These are phyloP conservation scores for Todiramphus chloris DNA, from an alignment of 2,113 vertebrate species.

Conservation along the genomic window DNA sequence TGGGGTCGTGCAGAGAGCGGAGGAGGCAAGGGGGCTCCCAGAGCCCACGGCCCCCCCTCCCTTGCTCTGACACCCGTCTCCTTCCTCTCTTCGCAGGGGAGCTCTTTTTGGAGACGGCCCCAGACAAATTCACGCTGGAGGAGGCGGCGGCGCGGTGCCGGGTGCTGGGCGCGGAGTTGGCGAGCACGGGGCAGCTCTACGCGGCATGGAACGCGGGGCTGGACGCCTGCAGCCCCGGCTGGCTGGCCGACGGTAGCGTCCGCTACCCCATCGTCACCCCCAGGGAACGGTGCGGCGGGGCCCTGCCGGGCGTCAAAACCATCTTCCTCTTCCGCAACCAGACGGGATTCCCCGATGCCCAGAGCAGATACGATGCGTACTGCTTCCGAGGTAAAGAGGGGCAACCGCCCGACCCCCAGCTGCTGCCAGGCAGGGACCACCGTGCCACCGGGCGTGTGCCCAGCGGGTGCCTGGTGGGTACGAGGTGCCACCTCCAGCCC, in stretches of 20 bases:
- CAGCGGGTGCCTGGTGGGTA: too few species aligned
- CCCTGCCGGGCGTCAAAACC: constrained; percentile 87
- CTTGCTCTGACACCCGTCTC: background rate
- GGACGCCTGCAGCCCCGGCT: constrained; percentile 90
- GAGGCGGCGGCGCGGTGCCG: constrained; percentile 83
- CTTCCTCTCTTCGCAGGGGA: constrained; percentile 76
- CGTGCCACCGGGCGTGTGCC: background rate
- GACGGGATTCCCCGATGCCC: constrained; percentile 88
- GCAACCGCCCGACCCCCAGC: accelerated
- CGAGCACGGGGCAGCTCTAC: constrained; percentile 88
- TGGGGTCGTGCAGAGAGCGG: accelerated
- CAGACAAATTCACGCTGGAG: constrained; percentile 79
- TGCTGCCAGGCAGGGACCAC: background rate
- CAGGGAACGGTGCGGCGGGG: constrained; percentile 87
- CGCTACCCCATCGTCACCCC: constrained; percentile 91
- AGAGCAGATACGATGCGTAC: constrained; percentile 85
- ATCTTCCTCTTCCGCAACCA: constrained; percentile 91
- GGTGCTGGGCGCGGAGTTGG: constrained; percentile 77
- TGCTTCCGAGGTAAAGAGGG: constrained; percentile 86
- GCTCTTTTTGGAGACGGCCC: constrained; percentile 81
- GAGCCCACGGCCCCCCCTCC: background rate
- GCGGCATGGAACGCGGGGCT: constrained; percentile 89
- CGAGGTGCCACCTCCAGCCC: background rate
- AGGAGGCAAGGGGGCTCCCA: background rate
- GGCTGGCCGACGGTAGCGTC: constrained; percentile 92